Evolutionary conservation across 1,140 invertebrate species (phyloP), one percentile per base, ranked within the genome.

Genomic region (Diprion similis): DNA sequence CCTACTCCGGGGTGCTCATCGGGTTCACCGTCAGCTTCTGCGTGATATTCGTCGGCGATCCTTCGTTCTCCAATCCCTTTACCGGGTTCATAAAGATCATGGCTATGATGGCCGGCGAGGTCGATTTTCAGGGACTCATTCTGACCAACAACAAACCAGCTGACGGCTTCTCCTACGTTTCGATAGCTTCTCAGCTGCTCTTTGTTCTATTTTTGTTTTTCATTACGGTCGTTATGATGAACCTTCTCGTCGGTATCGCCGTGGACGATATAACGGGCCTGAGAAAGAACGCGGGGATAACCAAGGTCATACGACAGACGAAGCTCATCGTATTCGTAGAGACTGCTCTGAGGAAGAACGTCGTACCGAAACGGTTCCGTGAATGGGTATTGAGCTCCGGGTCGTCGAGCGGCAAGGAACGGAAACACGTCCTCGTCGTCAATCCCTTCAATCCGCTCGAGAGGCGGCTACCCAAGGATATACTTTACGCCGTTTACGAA

Each of bases 161-260:
- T 85, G 8, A 84, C 83, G 4, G 73, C 88, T n/a, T 80, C 85
- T 71, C 85, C 87, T 46, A 17, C 51, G 51, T 59, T 6, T 90
- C 90, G 8, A 82, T 91, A 3, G 92, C 91, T 47, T 89, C 92
- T 0, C 92, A 93, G 78, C 85, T 92, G 3, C 88, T 92, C 10
- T 92, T 92, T 75, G 89, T 90, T 6, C 77, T 92, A 0, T 93
- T 93, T 76, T 88, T 93, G 13, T 88, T 93, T 48, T 91, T 93
- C 78, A 91, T 93, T 8, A 92, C 92, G 4, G 92, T 93, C 15
- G 91, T 93, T 17, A 78, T 93, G 1, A 93, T 93, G 92, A 93
- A 93, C 82, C 76, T 93, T 1, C 82, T 93, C 0, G 91, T 93
- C n/a, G 92, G 92, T 77, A 91, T 93, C 73, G 92, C 92, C 7